Evolutionary conservation across 2,888 invertebrate species (phyloP).

Genomic region (Pandemis corylana): DNA sequence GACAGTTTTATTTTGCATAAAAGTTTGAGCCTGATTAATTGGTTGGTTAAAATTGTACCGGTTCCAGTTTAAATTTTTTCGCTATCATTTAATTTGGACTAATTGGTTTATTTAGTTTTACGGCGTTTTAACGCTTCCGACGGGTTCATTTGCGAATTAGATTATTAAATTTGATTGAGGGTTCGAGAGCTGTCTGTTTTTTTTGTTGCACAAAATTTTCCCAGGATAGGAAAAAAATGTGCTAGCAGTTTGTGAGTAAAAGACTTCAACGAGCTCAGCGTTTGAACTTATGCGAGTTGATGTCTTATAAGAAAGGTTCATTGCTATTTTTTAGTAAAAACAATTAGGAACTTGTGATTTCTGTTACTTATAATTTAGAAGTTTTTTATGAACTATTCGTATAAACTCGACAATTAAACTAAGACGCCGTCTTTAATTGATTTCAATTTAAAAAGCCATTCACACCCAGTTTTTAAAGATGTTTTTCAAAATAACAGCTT

Average conservation of each 20-base stretch:
- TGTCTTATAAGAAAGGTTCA: neutral
- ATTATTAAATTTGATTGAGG: slow-evolving; percentile 7
- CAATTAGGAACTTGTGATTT: too few relatives aligned
- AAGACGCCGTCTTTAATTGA: too few relatives aligned
- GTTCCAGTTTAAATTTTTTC: neutral
- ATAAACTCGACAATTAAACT: too few relatives aligned
- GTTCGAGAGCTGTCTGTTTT: neutral
- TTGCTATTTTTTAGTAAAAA: neutral
- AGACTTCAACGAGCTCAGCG: slow-evolving; percentile 17
- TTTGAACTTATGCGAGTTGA: slow-evolving; percentile 10
- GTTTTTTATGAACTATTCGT: too few relatives aligned
- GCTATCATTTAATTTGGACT: neutral
- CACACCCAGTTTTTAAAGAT: too few relatives aligned
- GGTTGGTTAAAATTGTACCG: slow-evolving; percentile 10
- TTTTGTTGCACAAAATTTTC: neutral
- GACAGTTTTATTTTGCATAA: slow-evolving; percentile 24
- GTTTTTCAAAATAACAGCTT: too few relatives aligned
- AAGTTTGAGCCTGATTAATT: slow-evolving; percentile 13
- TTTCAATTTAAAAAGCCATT: too few relatives aligned
- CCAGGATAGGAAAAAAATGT: neutral
- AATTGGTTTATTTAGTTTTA: slow-evolving; percentile 20
- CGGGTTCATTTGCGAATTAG: slow-evolving; percentile 16
- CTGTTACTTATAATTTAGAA: neutral
- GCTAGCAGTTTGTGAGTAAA: neutral
- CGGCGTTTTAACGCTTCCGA: slow-evolving; percentile 12